Percentiles rank a stretch among this genome's conserved stretches.
Evolutionary conservation across 2,797 vertebrate genomes (phyloP).

Genomic region (Cossypha niveicapilla): DNA sequence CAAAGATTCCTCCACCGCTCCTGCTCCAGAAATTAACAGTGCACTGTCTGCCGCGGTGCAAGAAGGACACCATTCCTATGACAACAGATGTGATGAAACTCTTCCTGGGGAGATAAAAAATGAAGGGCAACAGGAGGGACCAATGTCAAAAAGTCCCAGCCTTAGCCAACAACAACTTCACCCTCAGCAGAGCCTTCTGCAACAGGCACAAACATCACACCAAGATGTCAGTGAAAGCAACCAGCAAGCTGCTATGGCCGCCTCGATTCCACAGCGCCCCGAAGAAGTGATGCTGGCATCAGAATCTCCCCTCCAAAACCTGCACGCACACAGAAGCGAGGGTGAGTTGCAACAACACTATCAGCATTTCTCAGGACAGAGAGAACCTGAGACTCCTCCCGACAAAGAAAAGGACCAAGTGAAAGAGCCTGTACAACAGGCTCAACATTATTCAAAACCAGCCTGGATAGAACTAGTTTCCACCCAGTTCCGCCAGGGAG

Average conservation of each 20-base stretch:
- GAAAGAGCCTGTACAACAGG: slow-evolving; percentile 66
- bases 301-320: slow-evolving; percentile 45
- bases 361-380: slow-evolving; percentile 56
- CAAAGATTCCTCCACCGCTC: slow-evolving; percentile 74
- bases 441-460: slow-evolving; percentile 69
- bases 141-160: slow-evolving; percentile 31
- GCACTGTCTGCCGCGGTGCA: slow-evolving; percentile 57
- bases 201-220: slow-evolving; percentile 71
- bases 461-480: slow-evolving; percentile 84
- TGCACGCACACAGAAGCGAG: neutral
- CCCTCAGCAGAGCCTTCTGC: slow-evolving; percentile 72
- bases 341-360: slow-evolving; percentile 57
- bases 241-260: neutral
- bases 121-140: slow-evolving; percentile 58
- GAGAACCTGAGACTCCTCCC: slow-evolving; percentile 52
- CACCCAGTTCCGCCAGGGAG: slow-evolving; percentile 67
- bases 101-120: slow-evolving; percentile 69
- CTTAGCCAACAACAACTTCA: slow-evolving; percentile 37
- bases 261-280: slow-evolving; percentile 8
- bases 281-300: slow-evolving; percentile 34
- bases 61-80: slow-evolving; percentile 68
- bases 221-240: slow-evolving; percentile 52
- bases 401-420: slow-evolving; percentile 62
- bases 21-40: slow-evolving; percentile 64
- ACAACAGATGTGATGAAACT: slow-evolving; percentile 56